Evolutionary conservation across 2,888 invertebrate genomes (phyloP), one percentile per base, ranked within the genome.

Genomic region (Oscheius onirici): DNA sequence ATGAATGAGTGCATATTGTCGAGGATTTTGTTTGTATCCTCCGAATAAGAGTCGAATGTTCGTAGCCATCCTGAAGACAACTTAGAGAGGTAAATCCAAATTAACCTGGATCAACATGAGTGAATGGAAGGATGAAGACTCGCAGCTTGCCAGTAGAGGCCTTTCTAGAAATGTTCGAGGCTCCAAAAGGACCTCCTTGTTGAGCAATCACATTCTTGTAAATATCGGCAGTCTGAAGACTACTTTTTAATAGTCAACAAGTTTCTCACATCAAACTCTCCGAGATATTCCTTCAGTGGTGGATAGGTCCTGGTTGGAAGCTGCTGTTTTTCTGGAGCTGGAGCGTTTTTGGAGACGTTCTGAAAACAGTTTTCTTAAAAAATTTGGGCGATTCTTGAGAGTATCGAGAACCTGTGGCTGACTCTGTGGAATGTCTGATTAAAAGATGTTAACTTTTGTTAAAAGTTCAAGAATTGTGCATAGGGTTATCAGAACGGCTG

Each of bases 21-120:
- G 79, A 97, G 91, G 79, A 97, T 96, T 86, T 93, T 92, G 74
- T 93, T 92, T 0, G 96, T 88, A 52, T 88, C 92, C 88, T 94
- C 93, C 88, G 94, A 96, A 89, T 97, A 97, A 85, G 93, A 93
- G 85, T 95, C 94, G 88, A 95, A 94, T 0, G 97, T 97, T 89
- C 94, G 93, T 86, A 96, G 89, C 97, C 97, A 97, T 71, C 97
- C 97, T 83, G 40, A 22, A 73, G 20, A 46, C 11, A 43, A 10
- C 11, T 24, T 6, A 20, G 6, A 43, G 17, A 13, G 6, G 20
- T 13, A 34, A 34, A 49, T 26, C 22, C 17, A 24, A 20, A 54
- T 11, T 43, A 11, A 81, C 82, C 83, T 60, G 83, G 83, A 74
- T 83, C 83, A 5, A 83, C 83, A 67, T 83, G 83, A 5, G 81